Base-by-base conservation (phyloP, 2,113 vertebrate genomes). In the Gymnarchus niloticus region DNA sequence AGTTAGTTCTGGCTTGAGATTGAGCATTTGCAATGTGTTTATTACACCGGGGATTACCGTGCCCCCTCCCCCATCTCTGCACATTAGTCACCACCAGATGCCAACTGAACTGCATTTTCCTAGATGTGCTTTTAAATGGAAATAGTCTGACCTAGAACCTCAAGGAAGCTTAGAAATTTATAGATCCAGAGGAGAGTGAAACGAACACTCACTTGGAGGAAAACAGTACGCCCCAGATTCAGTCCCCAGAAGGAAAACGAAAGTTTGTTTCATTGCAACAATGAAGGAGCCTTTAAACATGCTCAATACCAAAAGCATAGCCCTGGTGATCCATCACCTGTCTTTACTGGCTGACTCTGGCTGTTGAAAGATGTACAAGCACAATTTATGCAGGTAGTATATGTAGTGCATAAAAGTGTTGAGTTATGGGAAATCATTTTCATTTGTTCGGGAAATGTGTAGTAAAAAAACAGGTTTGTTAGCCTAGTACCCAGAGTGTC, bases 251-350 rank as follows among this genome's bases (percentile, higher is more conserved):
- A 91, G 84, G 85, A 41, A 85, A 88, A 84, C 12, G 85, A 86
- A 83, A 56, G 78, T 77, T 49, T 77, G 88, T 91, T 91, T 91
- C 83, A 91, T 91, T 84, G 86, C 91, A 92, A 91, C 88, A 91
- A 92, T 89, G 86, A 87, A 88, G 89, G 84, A 1, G 44, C 19
- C 83, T 88, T 88, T 90, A 93, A 92, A 91, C 88, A 92, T 89
- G 89, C 89, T 78, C 51, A 84, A 41, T 84, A 87, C 87, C 87
- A 87, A 87, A 69, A 84, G 82, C 56, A 73, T 82, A 83, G 83
- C 82, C 85, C 85, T 89, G 87, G 84, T 87, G 90, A 91, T 93
- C 91, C 90, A 90, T 92, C 92, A 88, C 85, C 80, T 84, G 87
- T 85, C 77, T 85, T 46, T 84, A 86, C 78, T 86, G 84, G 86